Evolutionary conservation across 2,113 vertebrate genomes (phyloP).

Genomic region (Oreotrochilus melanogaster): DNA sequence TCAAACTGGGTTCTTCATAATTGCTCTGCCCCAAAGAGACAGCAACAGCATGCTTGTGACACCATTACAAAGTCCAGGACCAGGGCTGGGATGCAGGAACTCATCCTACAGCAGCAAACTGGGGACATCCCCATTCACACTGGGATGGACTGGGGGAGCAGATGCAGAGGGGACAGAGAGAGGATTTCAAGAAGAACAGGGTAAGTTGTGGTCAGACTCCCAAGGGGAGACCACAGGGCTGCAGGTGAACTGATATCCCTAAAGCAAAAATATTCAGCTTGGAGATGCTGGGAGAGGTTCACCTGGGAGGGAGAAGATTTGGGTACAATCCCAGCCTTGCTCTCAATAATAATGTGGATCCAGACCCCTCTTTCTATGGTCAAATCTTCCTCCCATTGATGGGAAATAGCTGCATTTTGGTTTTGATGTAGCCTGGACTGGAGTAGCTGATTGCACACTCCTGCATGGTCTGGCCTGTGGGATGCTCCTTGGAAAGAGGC

Average conservation of each 20-base stretch:
- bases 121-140: background rate
- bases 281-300: background rate
- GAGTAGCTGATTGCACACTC: background rate
- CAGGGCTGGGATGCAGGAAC: rapidly evolving
- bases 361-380: background rate
- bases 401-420: background rate
- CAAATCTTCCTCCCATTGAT: background rate
- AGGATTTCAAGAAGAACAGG: background rate
- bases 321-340: background rate
- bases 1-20: background rate
- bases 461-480: background rate
- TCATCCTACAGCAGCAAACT: background rate
- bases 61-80: background rate
- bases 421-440: background rate
- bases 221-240: background rate
- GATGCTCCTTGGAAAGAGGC: background rate
- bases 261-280: background rate
- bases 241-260: background rate
- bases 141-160: background rate
- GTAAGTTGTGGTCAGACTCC: background rate
- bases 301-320: background rate
- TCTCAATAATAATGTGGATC: background rate
- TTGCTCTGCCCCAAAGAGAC: background rate
- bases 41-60: background rate
- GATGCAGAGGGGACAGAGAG: background rate